Evolutionary conservation across 2,113 vertebrate genomes (phyloP).

Genomic region (Camelus dromedarius): DNA sequence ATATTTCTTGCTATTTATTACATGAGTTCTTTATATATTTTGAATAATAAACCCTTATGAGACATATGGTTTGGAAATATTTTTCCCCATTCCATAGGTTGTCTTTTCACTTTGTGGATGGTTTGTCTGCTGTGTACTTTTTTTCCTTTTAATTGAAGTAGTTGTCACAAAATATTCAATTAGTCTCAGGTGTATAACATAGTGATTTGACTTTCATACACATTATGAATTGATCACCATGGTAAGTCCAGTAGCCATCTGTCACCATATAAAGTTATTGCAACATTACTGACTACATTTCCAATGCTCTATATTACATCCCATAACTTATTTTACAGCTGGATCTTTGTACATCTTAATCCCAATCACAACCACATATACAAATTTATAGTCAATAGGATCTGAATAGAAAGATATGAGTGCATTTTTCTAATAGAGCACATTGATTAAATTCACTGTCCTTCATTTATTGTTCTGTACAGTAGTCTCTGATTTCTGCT

Average conservation of each 20-base stretch:
- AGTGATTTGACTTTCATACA: not conserved
- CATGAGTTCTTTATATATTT: not conserved
- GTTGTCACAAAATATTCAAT: not conserved
- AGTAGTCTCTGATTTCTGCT: not conserved
- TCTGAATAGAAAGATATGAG: not conserved
- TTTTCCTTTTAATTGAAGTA: not conserved
- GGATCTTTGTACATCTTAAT: not conserved
- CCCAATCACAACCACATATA: not conserved
- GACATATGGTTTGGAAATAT: not conserved
- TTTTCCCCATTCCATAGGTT: not conserved
- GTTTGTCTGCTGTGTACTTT: not conserved
- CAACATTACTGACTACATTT: not conserved
- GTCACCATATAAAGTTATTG: not conserved
- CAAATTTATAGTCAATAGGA: not conserved
- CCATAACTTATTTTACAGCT: not conserved
- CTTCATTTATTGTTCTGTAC: not conserved
- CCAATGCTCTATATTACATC: no score
- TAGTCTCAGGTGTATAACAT: not conserved
- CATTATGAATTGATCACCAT: not conserved
- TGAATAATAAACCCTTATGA: not conserved
- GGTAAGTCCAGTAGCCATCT: not conserved
- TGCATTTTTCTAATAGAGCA: not conserved
- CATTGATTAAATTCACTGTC: not conserved
- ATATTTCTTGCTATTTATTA: not conserved
- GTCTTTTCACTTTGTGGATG: not conserved